A percentile compares a stretch with the other conserved stretches of the same genome.
Conservation (phyloP, 1,140 invertebrate species). For the Cecropterus lyciades region DNA sequence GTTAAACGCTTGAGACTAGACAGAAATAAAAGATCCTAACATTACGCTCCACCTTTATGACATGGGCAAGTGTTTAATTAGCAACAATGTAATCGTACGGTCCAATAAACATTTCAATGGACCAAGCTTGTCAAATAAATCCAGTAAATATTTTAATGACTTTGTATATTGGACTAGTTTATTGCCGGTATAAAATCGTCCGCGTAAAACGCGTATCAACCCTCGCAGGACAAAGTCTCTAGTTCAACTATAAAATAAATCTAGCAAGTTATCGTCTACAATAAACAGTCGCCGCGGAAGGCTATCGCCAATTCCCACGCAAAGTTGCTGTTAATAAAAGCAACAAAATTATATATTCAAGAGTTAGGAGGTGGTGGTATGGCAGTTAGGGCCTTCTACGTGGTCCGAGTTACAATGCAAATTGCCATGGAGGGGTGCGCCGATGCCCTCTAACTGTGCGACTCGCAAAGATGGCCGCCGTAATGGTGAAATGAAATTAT, state of each 20-base stretch:
- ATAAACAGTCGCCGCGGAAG: slow-evolving; percentile 80
- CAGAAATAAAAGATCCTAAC: slow-evolving; percentile 1
- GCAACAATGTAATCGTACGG: slow-evolving; percentile 69
- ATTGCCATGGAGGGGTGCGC: slow-evolving; percentile 78
- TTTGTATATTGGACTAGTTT: slow-evolving; percentile 72
- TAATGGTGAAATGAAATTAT: slow-evolving; percentile 84
- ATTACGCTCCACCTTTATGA: slow-evolving; percentile 24
- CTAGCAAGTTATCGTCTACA: slow-evolving; percentile 81
- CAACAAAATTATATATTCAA: slow-evolving; percentile 84
- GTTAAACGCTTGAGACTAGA: too few relatives aligned
- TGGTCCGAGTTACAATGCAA: slow-evolving; percentile 83
- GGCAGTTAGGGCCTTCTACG: slow-evolving; percentile 79
- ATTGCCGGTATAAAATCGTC: slow-evolving; percentile 75
- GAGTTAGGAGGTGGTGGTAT: slow-evolving; percentile 80
- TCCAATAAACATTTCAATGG: slow-evolving; percentile 75
- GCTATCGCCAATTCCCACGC: slow-evolving; percentile 82
- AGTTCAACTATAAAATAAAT: slow-evolving; percentile 81
- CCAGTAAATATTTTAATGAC: slow-evolving; percentile 81
- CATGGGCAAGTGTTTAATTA: slow-evolving; percentile 33
- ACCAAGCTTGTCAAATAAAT: slow-evolving; percentile 77
- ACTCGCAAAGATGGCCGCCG: slow-evolving; percentile 80
- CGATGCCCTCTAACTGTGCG: slow-evolving; percentile 81
- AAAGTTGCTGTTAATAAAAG: slow-evolving; percentile 82
- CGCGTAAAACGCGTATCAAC: slow-evolving; percentile 59
- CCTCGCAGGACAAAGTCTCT: slow-evolving; percentile 72